These are phyloP conservation scores for Apis mellifera DNA, from an alignment of 1,140 invertebrate species.

Conservation along the genomic window Amel_HAv3.1 CM009936.2:15591001-15591500, in stretches of 20 bases:
- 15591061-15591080: too few species aligned
- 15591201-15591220: background rate
- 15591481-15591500: constrained; percentile 48
- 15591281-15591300: background rate
- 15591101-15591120: too few species aligned
- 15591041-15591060: too few species aligned
- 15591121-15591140: background rate
- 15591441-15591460: constrained; percentile 52
- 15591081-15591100: too few species aligned
- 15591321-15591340: background rate
- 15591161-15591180: background rate
- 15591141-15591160: background rate
- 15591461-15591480: background rate
- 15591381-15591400: constrained; percentile 11
- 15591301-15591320: background rate
- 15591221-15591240: background rate
- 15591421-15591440: constrained; percentile 43
- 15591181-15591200: background rate
- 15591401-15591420: constrained; percentile 3
- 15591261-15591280: background rate
- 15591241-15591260: background rate
- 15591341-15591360: background rate
- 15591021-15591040: too few species aligned
- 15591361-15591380: constrained; percentile 20
- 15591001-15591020: background rate